phyloP scores from a whole-genome alignment of 2,113 vertebrate genomes.

The Pedetes capensis region DNA sequence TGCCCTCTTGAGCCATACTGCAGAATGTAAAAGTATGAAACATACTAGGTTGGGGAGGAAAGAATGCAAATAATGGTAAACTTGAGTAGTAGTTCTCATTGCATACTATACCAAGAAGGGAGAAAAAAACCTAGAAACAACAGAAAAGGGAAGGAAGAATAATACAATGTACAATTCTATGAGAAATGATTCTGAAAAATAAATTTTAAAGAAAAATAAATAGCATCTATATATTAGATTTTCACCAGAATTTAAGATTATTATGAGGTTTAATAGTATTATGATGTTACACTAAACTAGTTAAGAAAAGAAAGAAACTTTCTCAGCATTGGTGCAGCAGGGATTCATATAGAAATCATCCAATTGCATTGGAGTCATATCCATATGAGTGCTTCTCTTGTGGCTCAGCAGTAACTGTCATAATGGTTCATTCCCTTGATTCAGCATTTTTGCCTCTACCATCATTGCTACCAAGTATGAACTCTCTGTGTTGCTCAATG shows the following conservation, averaged over 20 bases:
- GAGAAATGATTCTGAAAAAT: neutral
- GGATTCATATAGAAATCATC: neutral
- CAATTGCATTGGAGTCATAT: too few species aligned
- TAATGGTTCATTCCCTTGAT: too few species aligned
- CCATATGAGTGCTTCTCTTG: rapidly evolving
- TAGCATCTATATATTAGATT: neutral
- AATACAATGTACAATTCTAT: neutral
- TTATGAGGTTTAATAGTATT: neutral
- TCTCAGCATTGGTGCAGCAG: neutral
- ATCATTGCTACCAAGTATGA: neutral
- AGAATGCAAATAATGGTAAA: conserved; percentile 9
- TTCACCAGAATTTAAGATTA: neutral
- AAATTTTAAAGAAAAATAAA: conserved; percentile 5
- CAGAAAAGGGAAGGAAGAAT: neutral
- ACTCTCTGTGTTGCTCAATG: neutral
- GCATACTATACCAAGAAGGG: neutral
- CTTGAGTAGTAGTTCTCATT: neutral
- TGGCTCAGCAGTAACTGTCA: rapidly evolving
- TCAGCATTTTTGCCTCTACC: neutral
- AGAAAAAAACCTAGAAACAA: neutral
- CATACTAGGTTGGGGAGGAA: neutral
- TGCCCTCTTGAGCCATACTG: conserved; percentile 39
- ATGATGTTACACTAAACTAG: neutral
- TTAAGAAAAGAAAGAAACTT: neutral
- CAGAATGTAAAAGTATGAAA: conserved; percentile 42